Conservation (phyloP, 2,797 vertebrate species). For the Peromyscus eremicus region DNA sequence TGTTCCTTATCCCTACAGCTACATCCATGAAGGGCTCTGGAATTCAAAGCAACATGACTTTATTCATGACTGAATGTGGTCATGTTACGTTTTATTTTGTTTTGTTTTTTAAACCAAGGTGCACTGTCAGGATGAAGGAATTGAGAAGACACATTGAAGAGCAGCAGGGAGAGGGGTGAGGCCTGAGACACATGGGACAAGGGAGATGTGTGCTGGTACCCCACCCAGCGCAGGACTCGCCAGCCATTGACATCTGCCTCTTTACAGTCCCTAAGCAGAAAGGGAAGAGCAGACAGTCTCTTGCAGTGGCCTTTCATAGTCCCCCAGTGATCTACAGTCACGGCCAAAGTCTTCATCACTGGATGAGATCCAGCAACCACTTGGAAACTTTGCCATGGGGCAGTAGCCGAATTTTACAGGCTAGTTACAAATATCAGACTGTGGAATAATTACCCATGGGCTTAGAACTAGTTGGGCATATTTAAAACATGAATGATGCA, state of each 20-base stretch:
- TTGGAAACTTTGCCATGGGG: not conserved
- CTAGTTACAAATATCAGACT: slow-evolving; percentile 74
- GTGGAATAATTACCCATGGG: slow-evolving; percentile 65
- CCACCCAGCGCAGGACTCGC: not conserved
- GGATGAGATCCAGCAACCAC: slow-evolving; percentile 73
- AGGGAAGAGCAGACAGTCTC: slow-evolving; percentile 9
- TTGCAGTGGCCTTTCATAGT: slow-evolving; percentile 65
- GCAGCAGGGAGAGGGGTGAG: not conserved
- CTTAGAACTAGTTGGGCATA: slow-evolving; percentile 63
- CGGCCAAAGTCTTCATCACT: slow-evolving; percentile 59
- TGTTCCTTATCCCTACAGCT: not conserved
- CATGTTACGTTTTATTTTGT: too few species aligned
- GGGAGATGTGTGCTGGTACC: not conserved
- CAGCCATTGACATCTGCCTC: not conserved
- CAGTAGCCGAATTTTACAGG: slow-evolving; percentile 76
- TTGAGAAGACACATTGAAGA: not conserved
- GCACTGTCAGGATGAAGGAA: not conserved
- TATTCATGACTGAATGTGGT: not conserved
- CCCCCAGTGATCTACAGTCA: slow-evolving; percentile 67
- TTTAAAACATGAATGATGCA: slow-evolving; percentile 71
- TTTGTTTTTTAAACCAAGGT: slow-evolving; percentile 17
- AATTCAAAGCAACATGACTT: slow-evolving; percentile 38
- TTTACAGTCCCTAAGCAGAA: slow-evolving; percentile 43
- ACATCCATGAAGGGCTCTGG: not conserved
- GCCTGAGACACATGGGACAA: not conserved